phyloP scores from a whole-genome alignment of 2,888 invertebrate genomes.

The Neoitamus cyanurus region DNA sequence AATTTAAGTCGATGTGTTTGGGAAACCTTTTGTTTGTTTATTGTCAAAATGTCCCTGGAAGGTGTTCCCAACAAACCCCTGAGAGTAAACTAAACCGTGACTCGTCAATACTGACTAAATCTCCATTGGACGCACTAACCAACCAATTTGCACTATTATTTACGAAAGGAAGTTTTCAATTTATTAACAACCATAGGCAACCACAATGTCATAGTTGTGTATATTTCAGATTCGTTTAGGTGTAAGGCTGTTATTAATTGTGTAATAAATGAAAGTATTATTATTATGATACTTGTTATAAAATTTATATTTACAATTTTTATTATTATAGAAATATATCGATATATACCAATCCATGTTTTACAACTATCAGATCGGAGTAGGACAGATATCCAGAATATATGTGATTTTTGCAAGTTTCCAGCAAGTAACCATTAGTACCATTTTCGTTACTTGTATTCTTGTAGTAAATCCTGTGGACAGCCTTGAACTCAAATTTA shows the following conservation, averaged over 20 bases:
- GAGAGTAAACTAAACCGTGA: neutral
- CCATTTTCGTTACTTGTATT: neutral
- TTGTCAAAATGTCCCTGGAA: neutral
- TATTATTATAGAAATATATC: slow-evolving; percentile 33
- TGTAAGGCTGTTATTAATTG: slow-evolving; percentile 41
- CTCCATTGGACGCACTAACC: slow-evolving; percentile 12
- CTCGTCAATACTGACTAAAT: neutral
- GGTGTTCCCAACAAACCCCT: neutral
- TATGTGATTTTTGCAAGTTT: neutral
- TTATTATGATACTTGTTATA: slow-evolving; percentile 42
- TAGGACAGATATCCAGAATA: neutral
- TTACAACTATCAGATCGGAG: neutral
- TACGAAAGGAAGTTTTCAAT: slow-evolving; percentile 19
- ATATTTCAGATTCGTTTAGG: slow-evolving; percentile 34
- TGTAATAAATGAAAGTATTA: slow-evolving; percentile 42
- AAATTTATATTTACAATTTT: slow-evolving; percentile 37
- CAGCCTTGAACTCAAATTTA: neutral
- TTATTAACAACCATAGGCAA: slow-evolving; percentile 8
- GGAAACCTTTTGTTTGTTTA: neutral
- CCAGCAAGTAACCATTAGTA: neutral
- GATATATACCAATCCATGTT: slow-evolving; percentile 7
- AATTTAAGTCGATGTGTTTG: neutral
- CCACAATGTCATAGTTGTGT: slow-evolving; percentile 6
- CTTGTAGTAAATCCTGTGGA: neutral
- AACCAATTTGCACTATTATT: slow-evolving; percentile 5